Conservation (phyloP, 1,140 invertebrate species). For the Drosophila watanabei region DNA sequence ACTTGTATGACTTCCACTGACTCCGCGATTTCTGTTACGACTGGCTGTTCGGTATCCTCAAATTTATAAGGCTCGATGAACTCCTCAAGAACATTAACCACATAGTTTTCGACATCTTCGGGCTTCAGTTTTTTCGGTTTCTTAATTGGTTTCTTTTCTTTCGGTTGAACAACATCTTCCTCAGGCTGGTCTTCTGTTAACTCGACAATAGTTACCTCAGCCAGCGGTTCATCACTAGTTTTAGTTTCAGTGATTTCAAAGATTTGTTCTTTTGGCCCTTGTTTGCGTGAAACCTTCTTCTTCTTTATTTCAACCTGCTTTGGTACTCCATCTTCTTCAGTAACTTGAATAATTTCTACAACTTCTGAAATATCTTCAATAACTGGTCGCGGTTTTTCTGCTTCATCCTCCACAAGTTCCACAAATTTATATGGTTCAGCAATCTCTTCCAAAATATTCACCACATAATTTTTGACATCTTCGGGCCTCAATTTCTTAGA, state of each 20-base stretch:
- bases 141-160: too few species aligned
- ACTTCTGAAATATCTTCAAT: slow-evolving; percentile 32
- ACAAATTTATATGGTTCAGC: slow-evolving; percentile 27
- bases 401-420: slow-evolving; percentile 52
- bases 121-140: too few species aligned
- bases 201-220: too few species aligned
- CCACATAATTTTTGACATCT: slow-evolving; percentile 53
- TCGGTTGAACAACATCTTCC: too few species aligned
- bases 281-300: slow-evolving; percentile 58
- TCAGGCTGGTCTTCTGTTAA: too few species aligned
- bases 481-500: slow-evolving; percentile 57
- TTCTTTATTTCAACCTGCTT: slow-evolving; percentile 59
- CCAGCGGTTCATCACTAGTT: too few species aligned
- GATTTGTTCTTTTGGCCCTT: slow-evolving; percentile 54
- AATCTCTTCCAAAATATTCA: slow-evolving; percentile 53
- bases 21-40: slow-evolving; percentile 46
- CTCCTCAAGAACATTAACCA: slow-evolving; percentile 52
- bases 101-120: too few species aligned
- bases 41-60: slow-evolving; percentile 40
- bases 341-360: slow-evolving; percentile 35
- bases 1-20: slow-evolving; percentile 27
- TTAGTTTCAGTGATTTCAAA: too few species aligned
- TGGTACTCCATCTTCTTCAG: slow-evolving; percentile 32
- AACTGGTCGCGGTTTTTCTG: slow-evolving; percentile 7
- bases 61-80: not conserved